A percentile compares a stretch with the other conserved stretches of the same genome.
These are phyloP conservation scores for Metaphire vulgaris DNA, from an alignment of 1,140 invertebrate genomes.

Conservation along the genomic window DNA sequence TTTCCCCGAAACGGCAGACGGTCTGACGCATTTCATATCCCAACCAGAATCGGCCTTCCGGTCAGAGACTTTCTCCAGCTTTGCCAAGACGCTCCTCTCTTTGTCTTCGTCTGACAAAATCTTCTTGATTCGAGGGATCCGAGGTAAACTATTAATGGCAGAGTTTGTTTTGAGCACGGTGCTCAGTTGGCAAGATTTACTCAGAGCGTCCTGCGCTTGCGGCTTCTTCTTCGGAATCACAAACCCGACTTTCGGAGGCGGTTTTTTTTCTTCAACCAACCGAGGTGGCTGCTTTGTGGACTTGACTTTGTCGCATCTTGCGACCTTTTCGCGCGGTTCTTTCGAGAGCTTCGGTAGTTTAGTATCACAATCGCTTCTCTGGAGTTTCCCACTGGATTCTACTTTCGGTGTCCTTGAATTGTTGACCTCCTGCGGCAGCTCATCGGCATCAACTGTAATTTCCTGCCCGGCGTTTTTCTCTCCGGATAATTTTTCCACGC, in stretches of 20 bases:
- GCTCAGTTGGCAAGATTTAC: too few relatives aligned
- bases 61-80: not conserved
- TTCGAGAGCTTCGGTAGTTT: not conserved
- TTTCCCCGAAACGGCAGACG: too few relatives aligned
- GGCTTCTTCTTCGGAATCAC: not conserved
- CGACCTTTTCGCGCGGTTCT: not conserved
- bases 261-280: not conserved
- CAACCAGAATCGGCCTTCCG: too few relatives aligned
- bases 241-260: not conserved
- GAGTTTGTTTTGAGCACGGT: too few relatives aligned
- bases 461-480: too few relatives aligned
- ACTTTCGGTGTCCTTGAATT: not conserved
- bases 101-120: not conserved
- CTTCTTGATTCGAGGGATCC: not conserved
- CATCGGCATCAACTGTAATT: too few relatives aligned
- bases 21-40: too few relatives aligned
- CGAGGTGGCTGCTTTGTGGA: not conserved
- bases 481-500: too few relatives aligned
- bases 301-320: not conserved
- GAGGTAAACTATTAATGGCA: too few relatives aligned
- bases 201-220: not conserved
- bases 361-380: not conserved
- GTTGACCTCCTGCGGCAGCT: too few relatives aligned
- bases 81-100: not conserved
- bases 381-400: not conserved